Evolutionary conservation across 2,888 invertebrate species (phyloP), one percentile per base, ranked within the genome.

Genomic region (Drosophila melanosoma): DNA sequence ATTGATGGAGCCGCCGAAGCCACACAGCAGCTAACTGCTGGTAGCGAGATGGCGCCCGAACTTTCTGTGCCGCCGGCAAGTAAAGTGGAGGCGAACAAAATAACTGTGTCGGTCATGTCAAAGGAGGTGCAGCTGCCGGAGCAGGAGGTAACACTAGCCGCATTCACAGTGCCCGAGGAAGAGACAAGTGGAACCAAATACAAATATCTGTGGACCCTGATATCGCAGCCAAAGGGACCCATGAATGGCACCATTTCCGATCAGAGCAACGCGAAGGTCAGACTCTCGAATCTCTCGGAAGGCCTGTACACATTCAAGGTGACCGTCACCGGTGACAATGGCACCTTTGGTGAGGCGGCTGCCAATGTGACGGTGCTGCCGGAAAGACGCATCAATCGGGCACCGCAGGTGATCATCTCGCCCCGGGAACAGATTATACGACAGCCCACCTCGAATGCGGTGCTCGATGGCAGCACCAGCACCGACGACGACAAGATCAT

Each of bases 281-380:
- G 96, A 71, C 94, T 98, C 23, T 96, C 96, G 17, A 96, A 97
- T 89, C 94, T 98, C 11, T 96, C 96, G 0, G 96, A 97, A 92
- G 99, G 99, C 0, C 94, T 97, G 65, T 99, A 98, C 92, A 95
- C 96, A 11, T 98, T 99, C 92, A 97, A 97, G 93, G 96, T 95
- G 6, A 95, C 96, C 3, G 98, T 98, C 0, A 97, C 96, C n/a
- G 96, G 96, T 10, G 91, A 87, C 36, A 95, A 95, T 1, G 95
- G 94, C 78, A 95, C 96, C 0, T 96, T 95, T 85, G 97, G 97
- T 3, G 97, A 97, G 91, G 96, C 97, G 0, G 96, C 95, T 82
- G 98, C 97, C 0, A 98, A 98, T 92, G 97, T 99, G 4, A 98
- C 97, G 0, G 98, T 99, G 17, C 91, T 96, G 81, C 97, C 98